A percentile compares a stretch with the other conserved stretches of the same genome.
phyloP scores from a whole-genome alignment of 2,797 vertebrate genomes.

The Manis javanica region DNA sequence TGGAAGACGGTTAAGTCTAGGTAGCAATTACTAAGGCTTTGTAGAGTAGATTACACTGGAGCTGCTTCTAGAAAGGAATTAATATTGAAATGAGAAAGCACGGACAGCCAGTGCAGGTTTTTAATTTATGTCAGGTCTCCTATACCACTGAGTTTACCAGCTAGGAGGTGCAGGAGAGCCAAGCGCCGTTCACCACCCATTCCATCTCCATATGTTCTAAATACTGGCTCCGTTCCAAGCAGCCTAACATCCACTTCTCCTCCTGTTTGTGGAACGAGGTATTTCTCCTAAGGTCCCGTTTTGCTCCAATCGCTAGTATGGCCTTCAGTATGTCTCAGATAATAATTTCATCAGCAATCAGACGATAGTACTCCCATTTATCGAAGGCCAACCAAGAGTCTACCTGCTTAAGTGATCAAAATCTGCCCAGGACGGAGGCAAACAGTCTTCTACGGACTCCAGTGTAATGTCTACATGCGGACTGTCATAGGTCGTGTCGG shows the following conservation, averaged over 20 bases:
- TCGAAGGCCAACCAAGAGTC: neutral
- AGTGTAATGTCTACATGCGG: neutral
- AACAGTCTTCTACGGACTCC: neutral
- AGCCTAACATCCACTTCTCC: neutral
- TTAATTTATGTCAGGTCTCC: neutral
- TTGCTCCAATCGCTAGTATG: neutral
- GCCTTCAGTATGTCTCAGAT: neutral
- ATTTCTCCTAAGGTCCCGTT: neutral
- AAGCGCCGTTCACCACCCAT: neutral
- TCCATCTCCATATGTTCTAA: neutral
- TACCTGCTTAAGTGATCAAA: neutral
- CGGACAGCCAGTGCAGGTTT: neutral
- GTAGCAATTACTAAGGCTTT: neutral
- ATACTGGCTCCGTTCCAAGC: neutral
- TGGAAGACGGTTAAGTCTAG: neutral
- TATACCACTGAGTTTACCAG: neutral
- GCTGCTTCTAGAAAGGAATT: neutral
- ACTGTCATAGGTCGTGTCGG: neutral
- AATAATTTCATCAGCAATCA: neutral
- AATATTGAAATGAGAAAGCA: neutral
- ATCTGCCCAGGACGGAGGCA: neutral
- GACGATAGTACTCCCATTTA: neutral
- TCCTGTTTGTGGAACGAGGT: neutral
- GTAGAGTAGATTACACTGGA: neutral
- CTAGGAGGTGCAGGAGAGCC: neutral